Evolutionary conservation across 2,113 vertebrate species (phyloP).

Genomic region (Oncorhynchus masou): DNA sequence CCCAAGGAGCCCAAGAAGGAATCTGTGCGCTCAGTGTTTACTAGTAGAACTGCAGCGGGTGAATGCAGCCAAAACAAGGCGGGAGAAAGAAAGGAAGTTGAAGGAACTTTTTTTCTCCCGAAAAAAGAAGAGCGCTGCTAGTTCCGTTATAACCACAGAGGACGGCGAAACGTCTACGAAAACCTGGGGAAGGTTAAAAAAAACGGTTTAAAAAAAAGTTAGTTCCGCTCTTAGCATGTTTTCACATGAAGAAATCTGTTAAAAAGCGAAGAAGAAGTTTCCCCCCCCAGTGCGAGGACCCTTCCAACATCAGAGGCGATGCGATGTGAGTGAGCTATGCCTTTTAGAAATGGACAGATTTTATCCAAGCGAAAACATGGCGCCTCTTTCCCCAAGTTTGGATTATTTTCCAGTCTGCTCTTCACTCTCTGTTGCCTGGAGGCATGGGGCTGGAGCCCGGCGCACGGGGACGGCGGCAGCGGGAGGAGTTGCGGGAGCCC

Average conservation of each 20-base stretch:
- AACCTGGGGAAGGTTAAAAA: conserved; percentile 4
- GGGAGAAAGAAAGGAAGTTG: conserved; percentile 67
- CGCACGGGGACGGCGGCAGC: conserved; percentile 42
- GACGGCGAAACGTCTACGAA: conserved; percentile 32
- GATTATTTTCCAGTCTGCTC: conserved; percentile 63
- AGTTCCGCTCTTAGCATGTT: conserved; percentile 12
- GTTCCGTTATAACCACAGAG: conserved; percentile 61
- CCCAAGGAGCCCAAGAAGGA: neutral
- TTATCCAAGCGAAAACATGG: conserved; percentile 79
- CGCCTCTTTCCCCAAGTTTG: conserved; percentile 69
- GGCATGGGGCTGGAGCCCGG: conserved; percentile 53
- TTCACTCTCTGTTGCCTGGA: conserved; percentile 70
- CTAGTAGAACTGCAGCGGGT: conserved; percentile 43
- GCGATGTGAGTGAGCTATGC: conserved; percentile 81
- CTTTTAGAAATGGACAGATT: conserved; percentile 80
- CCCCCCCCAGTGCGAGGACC: conserved; percentile 62
- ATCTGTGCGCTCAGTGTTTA: conserved; percentile 37
- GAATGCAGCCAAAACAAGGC: conserved; percentile 5
- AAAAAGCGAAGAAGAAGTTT: conserved; percentile 33
- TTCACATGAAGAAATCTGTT: conserved; percentile 54
- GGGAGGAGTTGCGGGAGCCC: conserved; percentile 67
- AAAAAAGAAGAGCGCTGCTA: conserved; percentile 22
- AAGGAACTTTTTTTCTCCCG: conserved; percentile 47
- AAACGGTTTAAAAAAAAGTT: neutral
- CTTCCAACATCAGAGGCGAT: conserved; percentile 73